These are phyloP conservation scores for Rhagophthalmus giganteus DNA, from an alignment of 2,888 invertebrate species.

Conservation along the genomic window DNA sequence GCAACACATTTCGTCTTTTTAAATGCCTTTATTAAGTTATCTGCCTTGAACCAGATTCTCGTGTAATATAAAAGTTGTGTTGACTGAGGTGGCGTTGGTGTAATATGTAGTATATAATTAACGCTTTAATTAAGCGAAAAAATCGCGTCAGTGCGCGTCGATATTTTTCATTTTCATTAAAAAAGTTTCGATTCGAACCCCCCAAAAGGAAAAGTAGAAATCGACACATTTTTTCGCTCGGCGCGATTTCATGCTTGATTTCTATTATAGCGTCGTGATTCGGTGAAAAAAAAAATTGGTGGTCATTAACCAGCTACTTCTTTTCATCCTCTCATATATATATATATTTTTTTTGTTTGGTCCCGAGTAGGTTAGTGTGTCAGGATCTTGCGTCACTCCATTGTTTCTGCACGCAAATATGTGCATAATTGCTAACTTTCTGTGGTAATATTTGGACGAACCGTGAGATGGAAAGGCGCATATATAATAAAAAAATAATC, in stretches of 20 bases:
- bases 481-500: constrained; percentile 10
- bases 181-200: neutral
- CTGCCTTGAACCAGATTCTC: neutral
- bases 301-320: constrained; percentile 32
- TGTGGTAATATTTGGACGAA: constrained; percentile 11
- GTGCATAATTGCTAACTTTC: constrained; percentile 23
- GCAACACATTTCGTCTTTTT: too few species aligned
- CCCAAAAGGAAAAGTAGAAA: constrained; percentile 13
- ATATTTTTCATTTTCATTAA: too few species aligned
- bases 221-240: constrained; percentile 14
- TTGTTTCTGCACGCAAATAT: constrained; percentile 24
- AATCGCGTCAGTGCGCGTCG: constrained; percentile 5
- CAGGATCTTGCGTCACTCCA: constrained; percentile 29
- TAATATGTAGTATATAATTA: neutral
- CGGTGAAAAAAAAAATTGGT: constrained; percentile 25
- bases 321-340: constrained; percentile 28
- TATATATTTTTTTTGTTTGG: constrained; percentile 14
- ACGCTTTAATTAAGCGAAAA: neutral
- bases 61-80: neutral
- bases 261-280: constrained; percentile 22
- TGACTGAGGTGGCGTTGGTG: neutral
- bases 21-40: neutral
- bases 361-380: constrained; percentile 32
- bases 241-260: constrained; percentile 15
- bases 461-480: constrained; percentile 13